phyloP scores from a whole-genome alignment of 2,113 vertebrate genomes.

The Albula glossodonta region DNA sequence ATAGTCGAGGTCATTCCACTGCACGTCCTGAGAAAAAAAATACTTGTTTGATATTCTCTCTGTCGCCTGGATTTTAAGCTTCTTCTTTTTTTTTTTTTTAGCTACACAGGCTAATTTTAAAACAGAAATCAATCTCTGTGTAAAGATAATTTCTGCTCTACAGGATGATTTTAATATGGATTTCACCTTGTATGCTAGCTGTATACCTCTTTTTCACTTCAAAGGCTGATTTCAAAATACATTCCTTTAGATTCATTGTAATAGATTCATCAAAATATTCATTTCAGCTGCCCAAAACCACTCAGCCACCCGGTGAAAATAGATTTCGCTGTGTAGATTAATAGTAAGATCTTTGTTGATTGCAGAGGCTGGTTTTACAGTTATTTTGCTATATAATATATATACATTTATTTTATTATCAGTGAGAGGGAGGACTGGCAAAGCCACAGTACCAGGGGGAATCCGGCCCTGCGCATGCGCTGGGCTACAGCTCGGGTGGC shows the following conservation, averaged over 20 bases:
- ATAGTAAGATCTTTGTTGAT: not conserved
- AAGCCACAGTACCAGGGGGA: slow-evolving; percentile 71
- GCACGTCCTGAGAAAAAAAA: slow-evolving; percentile 77
- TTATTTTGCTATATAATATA: not conserved
- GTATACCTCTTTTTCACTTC: not conserved
- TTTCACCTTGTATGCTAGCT: not conserved
- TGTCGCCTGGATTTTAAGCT: too few relatives aligned
- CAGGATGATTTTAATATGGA: too few relatives aligned
- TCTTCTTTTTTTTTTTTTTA: too few relatives aligned
- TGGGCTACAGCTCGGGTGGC: slow-evolving; percentile 75
- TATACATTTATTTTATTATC: not conserved
- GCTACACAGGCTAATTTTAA: too few relatives aligned
- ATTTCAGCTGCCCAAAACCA: too few relatives aligned
- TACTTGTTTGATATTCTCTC: not conserved
- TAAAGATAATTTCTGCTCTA: too few relatives aligned
- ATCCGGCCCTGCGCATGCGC: slow-evolving; percentile 78
- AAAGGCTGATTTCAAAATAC: not conserved
- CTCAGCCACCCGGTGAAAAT: too few relatives aligned
- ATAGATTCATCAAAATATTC: too few relatives aligned
- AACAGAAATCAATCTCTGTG: too few relatives aligned
- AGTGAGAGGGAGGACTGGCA: too few relatives aligned
- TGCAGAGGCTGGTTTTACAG: not conserved
- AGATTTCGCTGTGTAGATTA: too few relatives aligned
- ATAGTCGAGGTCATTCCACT: slow-evolving; percentile 96
- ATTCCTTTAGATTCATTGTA: too few relatives aligned